Evolutionary conservation across 2,113 vertebrate genomes (phyloP).

Genomic region (Willisornis vidua): DNA sequence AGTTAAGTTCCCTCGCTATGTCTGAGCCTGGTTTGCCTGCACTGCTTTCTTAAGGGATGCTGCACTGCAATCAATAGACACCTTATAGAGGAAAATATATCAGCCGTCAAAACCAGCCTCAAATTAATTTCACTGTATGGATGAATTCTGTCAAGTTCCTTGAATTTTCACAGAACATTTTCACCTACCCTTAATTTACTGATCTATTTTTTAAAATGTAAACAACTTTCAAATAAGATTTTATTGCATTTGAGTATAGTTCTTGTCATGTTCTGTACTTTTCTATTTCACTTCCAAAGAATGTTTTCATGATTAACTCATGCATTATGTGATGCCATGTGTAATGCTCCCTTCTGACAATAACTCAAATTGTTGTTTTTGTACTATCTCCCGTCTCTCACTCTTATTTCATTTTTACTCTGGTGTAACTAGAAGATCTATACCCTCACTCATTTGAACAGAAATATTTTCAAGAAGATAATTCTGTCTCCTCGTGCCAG

Average conservation of each 20-base stretch:
- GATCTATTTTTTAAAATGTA: not conserved
- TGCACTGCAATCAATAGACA: not conserved
- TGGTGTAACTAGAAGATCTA: not conserved
- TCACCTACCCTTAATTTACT: not conserved
- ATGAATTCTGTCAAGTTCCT: not conserved
- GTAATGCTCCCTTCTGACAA: not conserved
- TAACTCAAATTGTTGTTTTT: slow-evolving; percentile 6
- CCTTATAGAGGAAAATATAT: not conserved
- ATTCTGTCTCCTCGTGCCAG: not conserved
- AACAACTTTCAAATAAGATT: not conserved
- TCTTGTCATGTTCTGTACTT: not conserved
- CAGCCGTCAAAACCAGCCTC: not conserved
- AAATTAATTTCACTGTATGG: not conserved
- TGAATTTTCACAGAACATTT: not conserved
- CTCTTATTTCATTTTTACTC: not conserved
- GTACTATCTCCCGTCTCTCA: not conserved
- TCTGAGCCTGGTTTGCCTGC: not conserved
- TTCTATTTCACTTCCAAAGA: not conserved
- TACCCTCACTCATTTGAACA: not conserved
- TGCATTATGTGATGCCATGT: not conserved
- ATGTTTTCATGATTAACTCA: not conserved
- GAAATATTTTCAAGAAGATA: not conserved
- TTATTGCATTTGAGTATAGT: not conserved
- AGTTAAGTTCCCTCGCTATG: not conserved
- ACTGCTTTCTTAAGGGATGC: not conserved